Evolutionary conservation across 92 coral and sea anemone genomes (phyloP).

Genomic region (Pocillopora grandis): DNA sequence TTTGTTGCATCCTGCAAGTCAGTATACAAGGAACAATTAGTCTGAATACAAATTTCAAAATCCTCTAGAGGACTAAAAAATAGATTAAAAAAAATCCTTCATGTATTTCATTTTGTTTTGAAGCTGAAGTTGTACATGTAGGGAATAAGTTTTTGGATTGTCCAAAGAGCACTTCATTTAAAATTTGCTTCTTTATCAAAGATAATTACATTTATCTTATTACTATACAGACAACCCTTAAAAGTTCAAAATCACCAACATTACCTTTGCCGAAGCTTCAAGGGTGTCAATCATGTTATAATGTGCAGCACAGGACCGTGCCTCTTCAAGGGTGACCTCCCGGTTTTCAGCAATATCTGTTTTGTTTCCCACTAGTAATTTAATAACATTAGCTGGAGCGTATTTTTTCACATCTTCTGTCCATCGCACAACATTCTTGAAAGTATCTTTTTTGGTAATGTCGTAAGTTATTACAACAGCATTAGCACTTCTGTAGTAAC

Average conservation of each 20-base stretch:
- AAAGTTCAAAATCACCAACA: background rate
- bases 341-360: constrained; percentile 73
- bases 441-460: constrained; percentile 85
- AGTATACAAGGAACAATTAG: background rate
- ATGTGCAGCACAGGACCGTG: constrained; percentile 72
- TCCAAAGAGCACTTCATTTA: background rate
- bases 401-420: constrained; percentile 87
- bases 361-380: constrained; percentile 90
- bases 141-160: too few relatives aligned
- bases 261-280: constrained; percentile 95
- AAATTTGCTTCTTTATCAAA: background rate
- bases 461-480: constrained; percentile 88
- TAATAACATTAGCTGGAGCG: constrained; percentile 82
- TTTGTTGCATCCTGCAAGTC: constrained; percentile 79
- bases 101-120: too few relatives aligned
- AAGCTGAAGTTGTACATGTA: too few relatives aligned
- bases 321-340: constrained; percentile 83
- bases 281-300: constrained; percentile 72
- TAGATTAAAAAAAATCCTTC: too few relatives aligned
- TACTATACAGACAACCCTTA: background rate
- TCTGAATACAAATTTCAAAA: too few relatives aligned
- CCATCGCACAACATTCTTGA: constrained; percentile 82
- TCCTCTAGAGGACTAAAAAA: too few relatives aligned
- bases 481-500: constrained; percentile 93
- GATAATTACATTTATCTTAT: background rate